A percentile compares a stretch with the other conserved stretches of the same genome.
Conservation (phyloP, 2,888 invertebrate species). For the Stenotaenia linearis region DNA sequence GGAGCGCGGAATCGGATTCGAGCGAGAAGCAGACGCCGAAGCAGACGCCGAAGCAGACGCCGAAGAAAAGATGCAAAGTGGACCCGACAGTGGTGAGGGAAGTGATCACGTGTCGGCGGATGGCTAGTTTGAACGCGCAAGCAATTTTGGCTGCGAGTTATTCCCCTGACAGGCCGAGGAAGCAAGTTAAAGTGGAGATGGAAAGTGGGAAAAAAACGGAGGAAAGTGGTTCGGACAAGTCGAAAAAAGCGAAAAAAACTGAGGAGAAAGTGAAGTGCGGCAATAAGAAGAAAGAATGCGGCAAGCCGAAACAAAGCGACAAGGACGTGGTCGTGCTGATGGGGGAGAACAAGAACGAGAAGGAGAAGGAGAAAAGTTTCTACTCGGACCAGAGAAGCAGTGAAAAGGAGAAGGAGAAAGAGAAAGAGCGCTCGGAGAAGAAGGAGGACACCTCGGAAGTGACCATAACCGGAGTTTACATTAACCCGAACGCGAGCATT, state of each 20-base stretch:
- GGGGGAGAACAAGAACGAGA: background rate
- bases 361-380: conserved; percentile 21
- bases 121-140: conserved; percentile 85
- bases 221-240: conserved; percentile 46
- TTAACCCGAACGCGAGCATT: conserved; percentile 36
- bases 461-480: conserved; percentile 37
- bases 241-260: background rate
- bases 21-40: too few species aligned
- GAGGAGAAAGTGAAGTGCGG: background rate
- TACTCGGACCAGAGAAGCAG: background rate
- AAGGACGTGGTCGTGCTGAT: background rate
- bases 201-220: conserved; percentile 52
- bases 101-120: conserved; percentile 67
- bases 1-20: background rate
- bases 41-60: too few species aligned
- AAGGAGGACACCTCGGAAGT: conserved; percentile 36
- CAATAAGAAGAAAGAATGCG: background rate
- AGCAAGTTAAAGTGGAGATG: conserved; percentile 44
- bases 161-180: conserved; percentile 37
- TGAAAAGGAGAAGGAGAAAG: background rate
- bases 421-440: conserved; percentile 29
- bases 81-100: background rate
- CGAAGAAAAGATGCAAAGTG: background rate
- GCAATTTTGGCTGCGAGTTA: conserved; percentile 86
- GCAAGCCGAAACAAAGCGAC: too few species aligned